A percentile compares a stretch with the other conserved stretches of the same genome.
These are phyloP conservation scores for Chrysodeixis includens DNA, from an alignment of 2,888 invertebrate species.

Conservation along the genomic window DNA sequence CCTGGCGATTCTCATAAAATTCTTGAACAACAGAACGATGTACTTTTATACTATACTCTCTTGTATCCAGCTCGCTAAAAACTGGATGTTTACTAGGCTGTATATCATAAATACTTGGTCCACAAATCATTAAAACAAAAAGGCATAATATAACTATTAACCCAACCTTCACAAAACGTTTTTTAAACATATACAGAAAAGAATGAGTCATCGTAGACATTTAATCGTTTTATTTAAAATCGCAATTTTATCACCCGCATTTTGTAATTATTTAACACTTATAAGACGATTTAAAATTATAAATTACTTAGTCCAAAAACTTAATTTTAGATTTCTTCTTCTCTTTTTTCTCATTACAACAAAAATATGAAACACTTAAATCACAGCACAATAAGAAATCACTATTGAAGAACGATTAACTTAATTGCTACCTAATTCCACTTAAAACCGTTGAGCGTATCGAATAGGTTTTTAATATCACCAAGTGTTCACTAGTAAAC, in stretches of 20 bases:
- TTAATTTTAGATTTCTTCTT: too few species aligned
- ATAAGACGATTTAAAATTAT: background rate
- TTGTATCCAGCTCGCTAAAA: constrained; percentile 8
- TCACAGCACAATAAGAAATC: too few species aligned
- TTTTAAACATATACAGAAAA: constrained; percentile 5
- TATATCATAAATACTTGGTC: constrained; percentile 13
- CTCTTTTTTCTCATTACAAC: constrained; percentile 14
- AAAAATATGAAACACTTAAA: constrained; percentile 5
- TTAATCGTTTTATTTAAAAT: background rate
- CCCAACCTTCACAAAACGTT: constrained; percentile 13
- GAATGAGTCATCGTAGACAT: background rate
- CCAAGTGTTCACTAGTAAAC: constrained; percentile 17
- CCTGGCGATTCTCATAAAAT: constrained; percentile 64
- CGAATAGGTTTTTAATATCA: constrained; percentile 3
- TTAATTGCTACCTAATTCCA: background rate
- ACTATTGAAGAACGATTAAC: background rate
- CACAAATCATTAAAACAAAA: constrained; percentile 16
- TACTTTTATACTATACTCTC: constrained; percentile 1
- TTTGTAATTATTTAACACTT: background rate
- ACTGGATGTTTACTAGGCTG: background rate
- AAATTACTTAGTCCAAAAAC: too few species aligned
- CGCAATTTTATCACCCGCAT: background rate
- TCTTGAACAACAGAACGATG: constrained; percentile 45
- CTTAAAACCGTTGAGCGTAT: constrained; percentile 12
- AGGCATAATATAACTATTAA: constrained; percentile 32